phyloP scores from a whole-genome alignment of 1,140 invertebrate genomes.

The Reticulitermes speratus region DNA sequence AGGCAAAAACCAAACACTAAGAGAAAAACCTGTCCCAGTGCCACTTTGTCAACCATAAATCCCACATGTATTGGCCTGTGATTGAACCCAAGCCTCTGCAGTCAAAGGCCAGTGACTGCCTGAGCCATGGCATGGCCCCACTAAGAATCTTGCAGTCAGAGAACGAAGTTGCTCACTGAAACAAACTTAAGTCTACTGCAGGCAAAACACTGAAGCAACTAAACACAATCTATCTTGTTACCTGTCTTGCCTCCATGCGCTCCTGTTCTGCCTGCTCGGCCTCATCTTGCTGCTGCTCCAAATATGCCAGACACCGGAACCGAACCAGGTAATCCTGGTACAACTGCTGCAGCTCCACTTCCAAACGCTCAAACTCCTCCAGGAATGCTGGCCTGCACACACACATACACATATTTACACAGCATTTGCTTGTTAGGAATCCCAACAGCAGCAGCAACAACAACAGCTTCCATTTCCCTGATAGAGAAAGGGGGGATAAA shows the following conservation, averaged over 20 bases:
- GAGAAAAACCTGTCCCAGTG: too few relatives aligned
- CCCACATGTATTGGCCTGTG: too few relatives aligned
- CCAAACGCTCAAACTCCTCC: constrained; percentile 92
- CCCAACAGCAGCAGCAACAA: too few relatives aligned
- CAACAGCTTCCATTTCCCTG: too few relatives aligned
- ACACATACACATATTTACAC: not conserved
- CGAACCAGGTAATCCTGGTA: constrained; percentile 88
- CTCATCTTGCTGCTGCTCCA: constrained; percentile 75
- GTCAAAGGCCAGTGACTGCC: too few relatives aligned
- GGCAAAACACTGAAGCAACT: not conserved
- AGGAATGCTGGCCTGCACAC: constrained; percentile 87
- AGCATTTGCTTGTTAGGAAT: too few relatives aligned
- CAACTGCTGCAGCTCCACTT: constrained; percentile 78
- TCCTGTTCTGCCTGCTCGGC: constrained; percentile 67
- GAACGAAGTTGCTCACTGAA: constrained; percentile 21
- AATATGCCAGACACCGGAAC: constrained; percentile 81
- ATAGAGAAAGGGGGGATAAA: too few relatives aligned
- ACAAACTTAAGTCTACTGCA: not conserved
- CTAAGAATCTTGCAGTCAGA: not conserved
- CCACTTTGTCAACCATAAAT: too few relatives aligned
- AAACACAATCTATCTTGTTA: constrained; percentile 29
- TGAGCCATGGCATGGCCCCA: not conserved
- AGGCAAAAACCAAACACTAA: too few relatives aligned
- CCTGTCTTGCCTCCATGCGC: constrained; percentile 59
- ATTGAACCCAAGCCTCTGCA: too few relatives aligned